Conservation (phyloP, 2,888 invertebrate genomes). For the Melinaea marsaeus region DNA sequence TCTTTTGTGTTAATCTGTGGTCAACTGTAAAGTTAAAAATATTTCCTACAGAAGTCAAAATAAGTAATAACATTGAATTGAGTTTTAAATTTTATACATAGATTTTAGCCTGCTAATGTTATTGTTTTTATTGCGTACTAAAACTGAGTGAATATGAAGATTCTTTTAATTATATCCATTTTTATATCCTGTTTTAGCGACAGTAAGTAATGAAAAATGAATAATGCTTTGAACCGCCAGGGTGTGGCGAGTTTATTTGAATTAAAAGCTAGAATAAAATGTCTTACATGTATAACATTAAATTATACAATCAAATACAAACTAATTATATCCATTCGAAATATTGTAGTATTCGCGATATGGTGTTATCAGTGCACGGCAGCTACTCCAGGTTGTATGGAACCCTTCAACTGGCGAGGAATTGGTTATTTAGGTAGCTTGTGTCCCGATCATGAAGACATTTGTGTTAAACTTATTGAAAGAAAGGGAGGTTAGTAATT, state of each 20-base stretch:
- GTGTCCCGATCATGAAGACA: conserved; percentile 90
- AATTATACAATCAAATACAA: too few relatives aligned
- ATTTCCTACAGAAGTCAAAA: conserved; percentile 22
- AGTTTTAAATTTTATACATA: neutral
- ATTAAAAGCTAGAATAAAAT: neutral
- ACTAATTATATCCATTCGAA: neutral
- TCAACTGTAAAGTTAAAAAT: conserved; percentile 6
- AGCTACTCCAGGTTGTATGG: conserved; percentile 92
- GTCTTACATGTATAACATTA: neutral
- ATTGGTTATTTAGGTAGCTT: conserved; percentile 85
- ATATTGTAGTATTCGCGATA: conserved; percentile 76
- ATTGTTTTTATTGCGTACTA: neutral
- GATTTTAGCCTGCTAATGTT: neutral
- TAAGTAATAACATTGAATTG: conserved; percentile 1
- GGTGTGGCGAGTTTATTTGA: conserved; percentile 3
- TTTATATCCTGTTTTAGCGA: conserved; percentile 20
- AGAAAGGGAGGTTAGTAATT: conserved; percentile 84
- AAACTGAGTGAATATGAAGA: conserved; percentile 14
- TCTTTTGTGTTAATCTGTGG: too few relatives aligned
- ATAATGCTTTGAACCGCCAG: neutral
- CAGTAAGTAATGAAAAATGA: conserved; percentile 26
- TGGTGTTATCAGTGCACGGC: conserved; percentile 95
- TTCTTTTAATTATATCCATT: conserved; percentile 12
- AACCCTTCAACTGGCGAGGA: conserved; percentile 89
- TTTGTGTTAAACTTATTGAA: conserved; percentile 93